Base-by-base conservation (phyloP, 2,797 vertebrate species). In the Cephalopachus bancanus region DNA sequence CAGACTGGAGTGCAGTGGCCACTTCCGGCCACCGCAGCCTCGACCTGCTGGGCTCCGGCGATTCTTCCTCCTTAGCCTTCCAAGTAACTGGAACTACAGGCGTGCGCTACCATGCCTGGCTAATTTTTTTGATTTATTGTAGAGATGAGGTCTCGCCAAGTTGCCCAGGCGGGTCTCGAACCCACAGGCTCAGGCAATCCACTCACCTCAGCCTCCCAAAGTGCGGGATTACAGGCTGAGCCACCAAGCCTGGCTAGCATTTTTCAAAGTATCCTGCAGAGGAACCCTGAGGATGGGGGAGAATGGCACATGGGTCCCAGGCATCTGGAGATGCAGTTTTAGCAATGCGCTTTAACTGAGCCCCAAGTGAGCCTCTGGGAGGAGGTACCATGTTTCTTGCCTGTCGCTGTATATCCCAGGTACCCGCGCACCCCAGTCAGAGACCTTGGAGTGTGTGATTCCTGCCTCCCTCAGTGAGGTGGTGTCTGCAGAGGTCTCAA, bases 361-460 rank as follows among this genome's bases (percentile, higher is more conserved):
- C 67, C 53, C 37, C 44, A 0, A 2, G 16, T 55, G 24, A 51
- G 65, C 53, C 53, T 51, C 49, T 7, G 4, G 65, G 7, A 67
- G 60, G 28, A 53, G 9, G 16, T 51, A 1, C 2, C 4, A 0
- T 12, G 51, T 83, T 12, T 33, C n/a, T 4, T 16, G 64, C 74
- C 28, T 16, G 49, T 55, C 55, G 0, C 55, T 3, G 53, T 19
- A 0, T 26, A 10, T 64, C 78, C 16, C 37, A 28, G n/a, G 28
- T 20, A 20, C 1, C 2, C 9, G 0, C 7, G 14, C 1, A 12
- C 71, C 62, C 33, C 37, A 1, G 8, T n/a, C 0, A 5, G 49
- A 83, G 49, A 51, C 33, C 26, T 8, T 1, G 16, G 51, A 15
- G 5, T 19, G 14, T 11, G 24, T 49, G 60, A 26, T 15, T 30